These are phyloP conservation scores for Drosophila sulfurigaster DNA, from an alignment of 1,140 invertebrate species.

Conservation along the genomic window DNA sequence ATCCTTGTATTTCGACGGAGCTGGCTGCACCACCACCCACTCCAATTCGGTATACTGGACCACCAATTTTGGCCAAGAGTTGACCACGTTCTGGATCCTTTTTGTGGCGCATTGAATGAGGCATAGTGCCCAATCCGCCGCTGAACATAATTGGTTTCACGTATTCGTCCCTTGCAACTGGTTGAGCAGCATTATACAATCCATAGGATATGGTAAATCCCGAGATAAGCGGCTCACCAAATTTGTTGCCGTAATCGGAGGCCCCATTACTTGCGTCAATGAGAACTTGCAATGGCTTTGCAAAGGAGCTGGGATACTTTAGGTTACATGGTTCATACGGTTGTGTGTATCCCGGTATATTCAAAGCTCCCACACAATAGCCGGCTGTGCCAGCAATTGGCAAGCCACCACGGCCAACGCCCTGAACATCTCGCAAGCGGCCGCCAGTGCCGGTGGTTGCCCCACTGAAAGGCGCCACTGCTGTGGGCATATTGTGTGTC, in stretches of 20 bases:
- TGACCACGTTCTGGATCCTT: conserved; percentile 86
- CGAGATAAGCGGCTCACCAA: conserved; percentile 96
- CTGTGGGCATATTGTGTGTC: conserved; percentile 99
- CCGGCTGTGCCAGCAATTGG: conserved; percentile 98
- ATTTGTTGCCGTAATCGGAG: conserved; percentile 99
- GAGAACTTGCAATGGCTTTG: conserved; percentile 93
- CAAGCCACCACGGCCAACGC: conserved; percentile 95
- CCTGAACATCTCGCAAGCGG: conserved; percentile 96
- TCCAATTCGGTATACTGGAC: conserved; percentile 98
- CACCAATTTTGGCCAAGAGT: conserved; percentile 97
- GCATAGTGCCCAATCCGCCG: conserved; percentile 96
- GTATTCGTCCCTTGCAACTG: conserved; percentile 93
- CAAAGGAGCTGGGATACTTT: conserved; percentile 95
- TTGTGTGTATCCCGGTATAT: conserved; percentile 92
- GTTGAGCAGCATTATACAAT: conserved; percentile 86
- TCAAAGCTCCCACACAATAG: conserved; percentile 97
- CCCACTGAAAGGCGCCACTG: conserved; percentile 96
- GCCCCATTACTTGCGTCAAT: conserved; percentile 99
- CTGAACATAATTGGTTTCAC: conserved; percentile 99
- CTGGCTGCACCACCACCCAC: conserved; percentile 98
- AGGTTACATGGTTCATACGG: conserved; percentile 94
- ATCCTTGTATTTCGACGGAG: conserved; percentile 96
- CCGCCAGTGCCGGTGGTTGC: conserved; percentile 99
- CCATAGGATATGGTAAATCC: conserved; percentile 98
- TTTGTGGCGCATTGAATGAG: conserved; percentile 67